These are phyloP conservation scores for Eriosoma lanigerum DNA, from an alignment of 1,140 invertebrate genomes.

Conservation along the genomic window DNA sequence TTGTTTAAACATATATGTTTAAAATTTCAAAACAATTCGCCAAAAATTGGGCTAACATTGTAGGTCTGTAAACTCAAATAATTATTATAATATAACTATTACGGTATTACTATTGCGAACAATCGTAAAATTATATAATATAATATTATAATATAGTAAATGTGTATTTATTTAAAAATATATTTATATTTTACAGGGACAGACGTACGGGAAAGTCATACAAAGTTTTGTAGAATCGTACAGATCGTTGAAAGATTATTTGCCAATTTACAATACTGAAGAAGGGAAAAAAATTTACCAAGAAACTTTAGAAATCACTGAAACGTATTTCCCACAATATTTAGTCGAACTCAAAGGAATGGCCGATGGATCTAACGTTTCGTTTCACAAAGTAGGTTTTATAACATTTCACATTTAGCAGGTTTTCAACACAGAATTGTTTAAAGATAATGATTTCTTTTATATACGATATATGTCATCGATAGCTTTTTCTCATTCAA, in stretches of 20 bases:
- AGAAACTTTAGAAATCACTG: constrained; percentile 68
- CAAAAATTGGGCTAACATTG: too few species aligned
- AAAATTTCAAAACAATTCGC: too few species aligned
- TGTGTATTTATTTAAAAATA: too few species aligned
- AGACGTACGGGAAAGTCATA: not conserved
- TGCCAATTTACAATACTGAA: constrained; percentile 60
- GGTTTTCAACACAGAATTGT: too few species aligned
- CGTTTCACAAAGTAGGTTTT: constrained; percentile 72
- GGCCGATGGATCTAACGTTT: constrained; percentile 77
- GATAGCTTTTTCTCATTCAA: not conserved
- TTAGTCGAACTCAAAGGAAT: constrained; percentile 79
- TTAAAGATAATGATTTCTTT: not conserved
- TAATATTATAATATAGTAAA: too few species aligned
- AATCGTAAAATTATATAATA: too few species aligned
- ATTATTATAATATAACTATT: too few species aligned
- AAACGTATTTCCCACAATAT: constrained; percentile 76
- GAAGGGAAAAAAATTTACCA: constrained; percentile 72
- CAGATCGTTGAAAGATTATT: constrained; percentile 69
- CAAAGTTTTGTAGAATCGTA: not conserved
- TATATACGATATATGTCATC: not conserved
- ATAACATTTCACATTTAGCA: too few species aligned
- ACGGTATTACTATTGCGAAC: too few species aligned
- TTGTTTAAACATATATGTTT: too few species aligned
- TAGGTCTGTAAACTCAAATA: too few species aligned
- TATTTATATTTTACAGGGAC: not conserved